These are phyloP conservation scores for Brachionus angularis DNA, from an alignment of 1,140 invertebrate genomes.

Conservation along the genomic window DNA sequence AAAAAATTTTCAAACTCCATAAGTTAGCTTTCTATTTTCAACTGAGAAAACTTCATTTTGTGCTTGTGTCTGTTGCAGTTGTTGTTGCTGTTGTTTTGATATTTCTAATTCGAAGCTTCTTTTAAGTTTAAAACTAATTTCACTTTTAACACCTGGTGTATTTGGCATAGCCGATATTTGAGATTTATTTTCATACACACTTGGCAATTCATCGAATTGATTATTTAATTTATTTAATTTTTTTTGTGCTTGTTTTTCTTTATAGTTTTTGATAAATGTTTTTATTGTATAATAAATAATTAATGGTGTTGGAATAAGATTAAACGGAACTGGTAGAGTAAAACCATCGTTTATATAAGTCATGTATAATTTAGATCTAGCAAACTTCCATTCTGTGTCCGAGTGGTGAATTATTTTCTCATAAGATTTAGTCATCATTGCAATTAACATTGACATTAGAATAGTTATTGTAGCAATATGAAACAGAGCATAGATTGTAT, in stretches of 20 bases:
- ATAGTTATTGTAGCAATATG: conserved; percentile 60
- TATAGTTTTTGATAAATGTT: not conserved
- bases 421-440: conserved; percentile 62
- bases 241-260: not conserved
- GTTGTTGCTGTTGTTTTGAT: not conserved
- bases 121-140: not conserved
- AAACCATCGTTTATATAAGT: conserved; percentile 81
- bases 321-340: conserved; percentile 80
- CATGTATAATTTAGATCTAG: conserved; percentile 80
- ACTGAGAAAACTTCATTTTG: not conserved
- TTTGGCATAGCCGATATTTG: not conserved
- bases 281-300: conserved; percentile 50
- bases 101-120: not conserved
- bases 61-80: not conserved
- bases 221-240: not conserved
- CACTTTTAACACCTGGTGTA: not conserved
- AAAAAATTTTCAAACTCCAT: not conserved
- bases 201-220: conserved; percentile 26
- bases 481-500: conserved; percentile 57
- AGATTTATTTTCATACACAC: conserved; percentile 40
- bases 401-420: conserved; percentile 67
- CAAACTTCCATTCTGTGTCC: conserved; percentile 87
- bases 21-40: conserved; percentile 6
- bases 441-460: conserved; percentile 62
- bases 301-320: conserved; percentile 83